These are phyloP conservation scores for Maccullochella peelii DNA, from an alignment of 2,113 vertebrate genomes.

Conservation along the genomic window DNA sequence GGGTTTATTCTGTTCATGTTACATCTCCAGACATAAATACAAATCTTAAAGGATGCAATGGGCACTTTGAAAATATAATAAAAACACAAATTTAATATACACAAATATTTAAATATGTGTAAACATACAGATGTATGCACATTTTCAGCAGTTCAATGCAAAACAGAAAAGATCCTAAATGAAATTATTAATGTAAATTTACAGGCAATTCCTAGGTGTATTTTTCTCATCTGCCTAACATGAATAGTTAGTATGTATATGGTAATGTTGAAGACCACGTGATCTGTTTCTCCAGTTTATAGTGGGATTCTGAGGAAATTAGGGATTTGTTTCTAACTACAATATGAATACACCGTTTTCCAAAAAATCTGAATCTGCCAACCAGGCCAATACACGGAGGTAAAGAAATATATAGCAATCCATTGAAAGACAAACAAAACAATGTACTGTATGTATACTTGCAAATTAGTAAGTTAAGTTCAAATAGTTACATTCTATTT, in stretches of 20 bases:
- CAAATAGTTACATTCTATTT: constrained; percentile 70
- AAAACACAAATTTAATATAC: constrained; percentile 81
- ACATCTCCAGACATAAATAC: constrained; percentile 71
- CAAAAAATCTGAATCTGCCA: constrained; percentile 58
- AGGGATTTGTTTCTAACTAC: constrained; percentile 53
- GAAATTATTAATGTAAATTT: constrained; percentile 53
- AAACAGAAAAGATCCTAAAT: constrained; percentile 59
- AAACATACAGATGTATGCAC: constrained; percentile 76
- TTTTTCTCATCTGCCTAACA: constrained; percentile 51
- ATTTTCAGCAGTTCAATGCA: constrained; percentile 80
- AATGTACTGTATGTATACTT: constrained; percentile 46
- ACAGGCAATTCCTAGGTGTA: constrained; percentile 55
- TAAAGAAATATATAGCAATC: constrained; percentile 59
- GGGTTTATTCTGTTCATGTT: constrained; percentile 68
- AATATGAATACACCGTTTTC: constrained; percentile 46
- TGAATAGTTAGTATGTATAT: constrained; percentile 50
- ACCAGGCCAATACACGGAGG: constrained; percentile 56
- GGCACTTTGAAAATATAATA: constrained; percentile 79
- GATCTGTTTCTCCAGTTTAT: constrained; percentile 52
- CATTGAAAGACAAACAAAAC: constrained; percentile 56
- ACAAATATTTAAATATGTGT: constrained; percentile 80
- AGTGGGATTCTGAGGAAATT: constrained; percentile 50
- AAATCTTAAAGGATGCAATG: constrained; percentile 71
- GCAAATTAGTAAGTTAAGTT: constrained; percentile 61
- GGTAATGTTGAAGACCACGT: constrained; percentile 40